Conservation (phyloP, 92 coral and sea anemone genomes). For the Palythoa caribaeorum region DNA sequence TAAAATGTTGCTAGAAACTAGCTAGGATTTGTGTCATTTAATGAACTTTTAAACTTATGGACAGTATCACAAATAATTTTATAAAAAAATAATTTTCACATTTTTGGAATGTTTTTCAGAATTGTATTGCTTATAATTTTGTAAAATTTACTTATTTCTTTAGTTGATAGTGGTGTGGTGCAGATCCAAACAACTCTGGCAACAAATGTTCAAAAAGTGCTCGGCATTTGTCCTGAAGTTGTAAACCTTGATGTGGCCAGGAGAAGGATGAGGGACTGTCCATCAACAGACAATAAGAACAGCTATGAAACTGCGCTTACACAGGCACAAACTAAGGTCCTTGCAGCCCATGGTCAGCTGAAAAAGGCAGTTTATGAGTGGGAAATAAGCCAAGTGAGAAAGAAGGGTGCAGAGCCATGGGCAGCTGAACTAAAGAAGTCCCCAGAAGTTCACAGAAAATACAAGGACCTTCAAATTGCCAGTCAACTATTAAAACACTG, state of each 20-base stretch:
- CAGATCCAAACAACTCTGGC: neutral
- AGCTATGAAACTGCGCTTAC: slow-evolving; percentile 1
- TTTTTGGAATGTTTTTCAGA: too few relatives aligned
- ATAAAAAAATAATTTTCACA: too few relatives aligned
- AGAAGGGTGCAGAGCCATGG: slow-evolving; percentile 27
- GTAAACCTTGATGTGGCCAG: neutral
- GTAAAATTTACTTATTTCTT: neutral
- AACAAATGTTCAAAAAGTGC: slow-evolving; percentile 6
- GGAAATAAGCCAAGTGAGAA: neutral
- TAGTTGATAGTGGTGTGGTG: neutral
- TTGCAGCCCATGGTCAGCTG: too few relatives aligned
- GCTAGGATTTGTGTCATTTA: too few relatives aligned
- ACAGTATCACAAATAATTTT: too few relatives aligned
- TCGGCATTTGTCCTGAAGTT: neutral
- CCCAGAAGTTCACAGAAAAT: neutral
- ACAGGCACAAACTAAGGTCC: neutral
- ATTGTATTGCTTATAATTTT: too few relatives aligned
- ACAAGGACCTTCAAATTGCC: slow-evolving; percentile 23
- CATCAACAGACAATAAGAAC: neutral
- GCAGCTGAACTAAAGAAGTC: slow-evolving; percentile 1
- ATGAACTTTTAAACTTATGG: too few relatives aligned
- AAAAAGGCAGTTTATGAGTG: slow-evolving; percentile 1
- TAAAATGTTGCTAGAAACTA: too few relatives aligned
- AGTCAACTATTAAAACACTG: slow-evolving; percentile 27
- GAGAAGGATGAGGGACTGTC: slow-evolving; percentile 9